Evolutionary conservation across 1,140 invertebrate genomes (phyloP).

Genomic region (Trichonephila clavata): DNA sequence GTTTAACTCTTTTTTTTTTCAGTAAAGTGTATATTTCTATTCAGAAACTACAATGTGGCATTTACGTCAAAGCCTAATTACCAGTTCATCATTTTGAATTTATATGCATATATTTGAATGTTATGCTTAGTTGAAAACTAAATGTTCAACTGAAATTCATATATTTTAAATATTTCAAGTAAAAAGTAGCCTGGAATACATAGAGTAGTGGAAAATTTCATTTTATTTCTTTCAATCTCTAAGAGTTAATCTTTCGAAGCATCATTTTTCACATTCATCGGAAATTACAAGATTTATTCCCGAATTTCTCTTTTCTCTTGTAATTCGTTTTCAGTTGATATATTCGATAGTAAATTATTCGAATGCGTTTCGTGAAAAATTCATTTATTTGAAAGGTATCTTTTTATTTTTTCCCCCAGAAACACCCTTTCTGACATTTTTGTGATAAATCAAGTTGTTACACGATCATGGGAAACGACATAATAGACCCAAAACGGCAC

Average conservation of each 20-base stretch:
- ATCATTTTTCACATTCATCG: not conserved
- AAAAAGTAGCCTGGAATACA: too few species aligned
- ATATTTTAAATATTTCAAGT: too few species aligned
- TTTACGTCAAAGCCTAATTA: too few species aligned
- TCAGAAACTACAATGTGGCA: too few species aligned
- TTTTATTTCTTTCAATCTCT: not conserved
- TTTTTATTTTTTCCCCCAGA: not conserved
- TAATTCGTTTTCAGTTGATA: conserved; percentile 17
- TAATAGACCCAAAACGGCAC: conserved; percentile 37
- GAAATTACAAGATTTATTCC: conserved; percentile 15
- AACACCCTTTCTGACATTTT: conserved; percentile 22
- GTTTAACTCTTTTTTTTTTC: too few species aligned
- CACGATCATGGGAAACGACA: conserved; percentile 36
- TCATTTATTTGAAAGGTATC: conserved; percentile 21
- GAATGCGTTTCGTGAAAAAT: conserved; percentile 41
- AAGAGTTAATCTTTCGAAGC: not conserved
- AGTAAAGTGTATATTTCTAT: too few species aligned
- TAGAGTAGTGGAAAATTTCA: too few species aligned
- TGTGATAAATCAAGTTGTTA: conserved; percentile 42
- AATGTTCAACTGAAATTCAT: too few species aligned
- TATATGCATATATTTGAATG: too few species aligned
- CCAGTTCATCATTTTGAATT: too few species aligned
- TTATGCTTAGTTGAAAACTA: too few species aligned
- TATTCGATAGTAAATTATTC: conserved; percentile 42
- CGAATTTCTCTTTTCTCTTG: not conserved